Conservation (phyloP, 2,888 invertebrate genomes). For the Drosophila fulvimacula region DNA sequence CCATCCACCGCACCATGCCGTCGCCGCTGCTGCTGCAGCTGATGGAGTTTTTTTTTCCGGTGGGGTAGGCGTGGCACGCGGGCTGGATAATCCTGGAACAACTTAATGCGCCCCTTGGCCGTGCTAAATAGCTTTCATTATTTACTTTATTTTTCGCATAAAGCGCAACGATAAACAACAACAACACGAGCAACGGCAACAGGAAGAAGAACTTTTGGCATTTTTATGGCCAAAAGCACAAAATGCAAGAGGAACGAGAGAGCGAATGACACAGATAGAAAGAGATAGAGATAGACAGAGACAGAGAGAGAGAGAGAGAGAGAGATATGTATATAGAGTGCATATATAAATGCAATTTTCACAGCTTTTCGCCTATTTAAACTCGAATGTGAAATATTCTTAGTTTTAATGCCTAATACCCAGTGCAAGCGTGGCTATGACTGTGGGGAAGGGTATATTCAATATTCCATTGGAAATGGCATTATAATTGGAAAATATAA, state of each 20-base stretch:
- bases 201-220: slow-evolving; percentile 34
- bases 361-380: slow-evolving; percentile 14
- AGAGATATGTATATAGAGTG: not conserved
- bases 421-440: not conserved
- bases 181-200: slow-evolving; percentile 1
- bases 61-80: slow-evolving; percentile 6
- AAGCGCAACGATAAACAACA: slow-evolving; percentile 34
- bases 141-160: slow-evolving; percentile 70
- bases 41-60: slow-evolving; percentile 26
- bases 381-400: not conserved
- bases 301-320: slow-evolving; percentile 8
- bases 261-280: slow-evolving; percentile 1
- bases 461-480: not conserved
- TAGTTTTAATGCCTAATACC: not conserved
- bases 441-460: not conserved
- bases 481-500: not conserved
- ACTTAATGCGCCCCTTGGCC: slow-evolving; percentile 72
- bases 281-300: slow-evolving; percentile 9
- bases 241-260: slow-evolving; percentile 24
- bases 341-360: slow-evolving; percentile 31
- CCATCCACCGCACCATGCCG: slow-evolving; percentile 20
- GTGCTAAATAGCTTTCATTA: slow-evolving; percentile 79
- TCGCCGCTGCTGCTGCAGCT: slow-evolving; percentile 16
- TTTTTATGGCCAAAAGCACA: slow-evolving; percentile 32
- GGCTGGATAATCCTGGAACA: slow-evolving; percentile 47